These are phyloP conservation scores for Pollachius pollachius DNA, from an alignment of 2,113 vertebrate species.

Conservation along the genomic window DNA sequence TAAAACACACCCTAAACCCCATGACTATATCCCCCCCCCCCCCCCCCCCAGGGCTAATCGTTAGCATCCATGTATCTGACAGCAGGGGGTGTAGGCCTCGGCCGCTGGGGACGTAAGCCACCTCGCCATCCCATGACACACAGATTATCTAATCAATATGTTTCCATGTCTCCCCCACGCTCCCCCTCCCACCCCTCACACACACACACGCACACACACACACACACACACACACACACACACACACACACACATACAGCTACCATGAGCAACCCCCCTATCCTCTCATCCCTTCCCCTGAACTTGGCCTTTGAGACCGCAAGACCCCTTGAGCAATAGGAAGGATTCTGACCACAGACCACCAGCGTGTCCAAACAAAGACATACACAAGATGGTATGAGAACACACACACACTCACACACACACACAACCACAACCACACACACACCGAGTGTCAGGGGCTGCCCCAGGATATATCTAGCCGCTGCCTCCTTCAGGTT, in stretches of 20 bases:
- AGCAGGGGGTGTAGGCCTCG: conserved; percentile 31
- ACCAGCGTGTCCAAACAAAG: no score
- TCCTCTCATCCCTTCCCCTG: conserved; percentile 46
- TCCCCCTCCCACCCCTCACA: conserved; percentile 27
- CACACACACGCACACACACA: conserved; percentile 10
- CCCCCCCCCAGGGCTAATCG: neutral
- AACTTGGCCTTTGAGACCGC: neutral
- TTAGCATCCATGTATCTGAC: neutral
- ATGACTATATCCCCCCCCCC: no score
- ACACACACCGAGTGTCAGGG: neutral
- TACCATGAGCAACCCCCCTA: conserved; percentile 38
- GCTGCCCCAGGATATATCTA: conserved; percentile 17
- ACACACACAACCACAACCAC: neutral
- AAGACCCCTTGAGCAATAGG: neutral
- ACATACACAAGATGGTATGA: neutral
- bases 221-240: neutral
- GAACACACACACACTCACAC: conserved; percentile 1
- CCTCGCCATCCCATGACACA: conserved; percentile 64
- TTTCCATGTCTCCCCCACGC: conserved; percentile 45
- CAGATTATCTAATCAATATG: conserved; percentile 81
- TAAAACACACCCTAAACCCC: no score
- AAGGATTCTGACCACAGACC: no score
- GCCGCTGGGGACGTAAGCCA: conserved; percentile 71
- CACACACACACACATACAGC: neutral
- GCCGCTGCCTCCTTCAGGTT: neutral